Evolutionary conservation across 2,113 vertebrate species (phyloP), one percentile per base, ranked within the genome.

Genomic region (Gasterosteus aculeatus): DNA sequence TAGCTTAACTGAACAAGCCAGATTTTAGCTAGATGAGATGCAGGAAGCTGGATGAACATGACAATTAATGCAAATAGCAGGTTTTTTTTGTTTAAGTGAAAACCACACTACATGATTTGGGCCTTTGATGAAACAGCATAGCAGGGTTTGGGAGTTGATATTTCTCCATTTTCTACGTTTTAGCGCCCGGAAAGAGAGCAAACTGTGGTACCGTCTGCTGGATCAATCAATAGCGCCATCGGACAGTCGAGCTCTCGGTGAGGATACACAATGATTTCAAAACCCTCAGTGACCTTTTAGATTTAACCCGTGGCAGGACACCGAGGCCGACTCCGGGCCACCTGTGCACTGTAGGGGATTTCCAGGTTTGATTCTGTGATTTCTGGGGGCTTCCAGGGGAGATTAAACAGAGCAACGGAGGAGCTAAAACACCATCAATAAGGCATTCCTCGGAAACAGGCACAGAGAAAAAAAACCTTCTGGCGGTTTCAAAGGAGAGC

Each of bases 81-180:
- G 5, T 0, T 29, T 66, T 16, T 66, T 18, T 35, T 8, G 47
- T 39, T 2, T 22, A 22, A 15, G 19, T 22, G 4, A 26, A 58
- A 7, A 29, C 15, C 51, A 57, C 9, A 47, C 56, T 46, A 7
- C 35, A 58, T 41, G 53, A 19, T 57, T 69, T 69, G 19, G 38
- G 10, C 15, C 29, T 44, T 46, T n/a, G n/a, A n/a, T n/a, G n/a
- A n/a, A n/a, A n/a, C n/a, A n/a, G n/a, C n/a, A n/a, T n/a, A n/a
- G n/a, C n/a, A n/a, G n/a, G n/a, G n/a, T n/a, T n/a, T 46, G 9
- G 61, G 41, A 47, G 63, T 33, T 65, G 26, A 64, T 47, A 19
- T 33, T 44, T 63, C 22, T 5, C 8, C 7, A 10, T 18, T 63
- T 63, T 61, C 38, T 11, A 38, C 33, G 2, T n/a, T 3, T 62